A percentile compares a stretch with the other conserved stretches of the same genome.
Conservation (phyloP, 2,113 vertebrate genomes). For the Todiramphus chloris region DNA sequence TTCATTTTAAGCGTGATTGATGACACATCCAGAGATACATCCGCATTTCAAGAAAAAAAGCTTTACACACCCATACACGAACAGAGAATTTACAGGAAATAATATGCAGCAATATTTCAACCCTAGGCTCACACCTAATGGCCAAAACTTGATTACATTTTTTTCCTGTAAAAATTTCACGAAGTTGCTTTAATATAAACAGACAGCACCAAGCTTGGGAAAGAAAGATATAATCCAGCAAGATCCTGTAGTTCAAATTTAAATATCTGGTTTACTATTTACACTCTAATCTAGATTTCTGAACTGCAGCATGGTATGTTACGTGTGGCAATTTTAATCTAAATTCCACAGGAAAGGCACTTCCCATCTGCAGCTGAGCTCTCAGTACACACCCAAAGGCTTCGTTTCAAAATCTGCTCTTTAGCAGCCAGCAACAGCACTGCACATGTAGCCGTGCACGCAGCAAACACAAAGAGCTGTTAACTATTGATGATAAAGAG, state of each 20-base stretch:
- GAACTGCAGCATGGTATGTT: not conserved
- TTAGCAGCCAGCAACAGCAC: slow-evolving; percentile 25
- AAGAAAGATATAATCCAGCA: not conserved
- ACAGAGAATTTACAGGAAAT: not conserved
- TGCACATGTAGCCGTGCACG: not conserved
- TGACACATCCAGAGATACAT: not conserved
- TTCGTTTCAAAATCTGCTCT: slow-evolving; percentile 32
- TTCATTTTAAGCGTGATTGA: not conserved
- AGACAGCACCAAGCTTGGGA: not conserved
- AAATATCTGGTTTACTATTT: not conserved
- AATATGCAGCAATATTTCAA: not conserved
- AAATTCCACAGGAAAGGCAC: slow-evolving; percentile 71
- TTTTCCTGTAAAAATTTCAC: not conserved
- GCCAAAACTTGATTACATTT: not conserved
- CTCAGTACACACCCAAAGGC: slow-evolving; percentile 41
- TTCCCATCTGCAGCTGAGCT: slow-evolving; percentile 60
- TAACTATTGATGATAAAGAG: not conserved
- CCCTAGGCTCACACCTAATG: not conserved
- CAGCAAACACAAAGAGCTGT: slow-evolving; percentile 9
- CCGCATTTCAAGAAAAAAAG: not conserved
- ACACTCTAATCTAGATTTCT: not conserved
- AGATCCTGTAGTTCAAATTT: not conserved
- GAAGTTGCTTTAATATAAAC: not conserved
- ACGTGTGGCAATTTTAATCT: slow-evolving; percentile 34
- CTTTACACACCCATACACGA: not conserved